Evolutionary conservation across 2,113 vertebrate genomes (phyloP), one percentile per base, ranked within the genome.

Genomic region (Esox niger): DNA sequence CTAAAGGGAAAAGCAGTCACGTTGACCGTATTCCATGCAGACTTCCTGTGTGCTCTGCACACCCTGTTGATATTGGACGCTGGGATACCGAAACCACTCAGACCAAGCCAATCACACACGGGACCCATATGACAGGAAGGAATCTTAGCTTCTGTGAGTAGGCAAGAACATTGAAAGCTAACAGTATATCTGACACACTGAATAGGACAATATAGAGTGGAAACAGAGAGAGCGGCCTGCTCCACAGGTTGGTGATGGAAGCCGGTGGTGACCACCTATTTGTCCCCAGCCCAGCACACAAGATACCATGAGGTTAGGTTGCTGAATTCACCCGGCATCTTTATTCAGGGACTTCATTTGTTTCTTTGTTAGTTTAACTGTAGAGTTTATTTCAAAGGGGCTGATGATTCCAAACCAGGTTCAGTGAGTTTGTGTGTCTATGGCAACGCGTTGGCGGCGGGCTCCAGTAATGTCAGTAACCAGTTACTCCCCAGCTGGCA

Each of bases 21-120:
- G 46, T 32, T 64, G 58, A 64, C 29, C 58, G 73, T 68, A 73
- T 76, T 69, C 54, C 54, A n/a, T n/a, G n/a, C n/a, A 27, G 54
- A 56, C 82, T 79, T 81, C 84, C 82, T 84, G 74, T 82, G 82
- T 76, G 77, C 74, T 77, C 61, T 29, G 5, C 63, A 46, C 17
- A 63, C 33, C 23, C 55, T 69, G 79, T 77, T 82, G 83, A 78
- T 74, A 71, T 71, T 76, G 62, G 57, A 21, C 71, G 58, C 78
- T 69, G 63, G 75, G 68, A 75, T 70, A 43, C 38, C 17, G 38
- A 15, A 43, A 17, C 38, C 13, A 43, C 38, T 43, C 38, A 4
- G 17, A 15, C 38, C 38, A 43, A 43, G 38, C 38, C 38, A 43
- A 17, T 43, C 38, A 26, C 54, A 56, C 23, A 26, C 26, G 25